Conservation (phyloP, 1,140 invertebrate species). For the Bombus soroeensis region DNA sequence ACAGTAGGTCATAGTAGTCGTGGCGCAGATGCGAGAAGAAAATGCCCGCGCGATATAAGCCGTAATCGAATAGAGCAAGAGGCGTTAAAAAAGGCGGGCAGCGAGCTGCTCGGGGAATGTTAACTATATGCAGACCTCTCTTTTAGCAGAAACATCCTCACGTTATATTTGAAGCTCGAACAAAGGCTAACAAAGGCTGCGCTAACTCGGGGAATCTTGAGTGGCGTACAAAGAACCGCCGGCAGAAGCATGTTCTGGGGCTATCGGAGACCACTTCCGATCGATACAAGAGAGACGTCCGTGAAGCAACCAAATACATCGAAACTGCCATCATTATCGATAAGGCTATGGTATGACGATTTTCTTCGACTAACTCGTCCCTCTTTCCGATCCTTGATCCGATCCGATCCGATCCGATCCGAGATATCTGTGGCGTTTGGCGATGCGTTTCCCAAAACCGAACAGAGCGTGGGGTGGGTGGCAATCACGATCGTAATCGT, state of each 20-base stretch:
- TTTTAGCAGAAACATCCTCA: constrained; percentile 97
- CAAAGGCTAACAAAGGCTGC: constrained; percentile 93
- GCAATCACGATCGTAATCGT: neutral
- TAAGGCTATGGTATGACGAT: constrained; percentile 91
- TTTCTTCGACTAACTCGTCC: neutral
- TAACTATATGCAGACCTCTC: constrained; percentile 84
- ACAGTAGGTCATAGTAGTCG: neutral
- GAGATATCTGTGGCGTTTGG: neutral
- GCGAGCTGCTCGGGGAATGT: constrained; percentile 42
- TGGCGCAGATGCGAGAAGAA: constrained; percentile 2
- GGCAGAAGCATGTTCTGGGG: constrained; percentile 86
- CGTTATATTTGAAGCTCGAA: constrained; percentile 96
- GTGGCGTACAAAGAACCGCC: constrained; percentile 86
- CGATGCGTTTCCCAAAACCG: neutral
- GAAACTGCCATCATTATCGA: constrained; percentile 96
- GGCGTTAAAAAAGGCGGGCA: constrained; percentile 9
- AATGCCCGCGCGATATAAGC: neutral
- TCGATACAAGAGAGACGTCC: constrained; percentile 89
- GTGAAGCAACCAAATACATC: constrained; percentile 95
- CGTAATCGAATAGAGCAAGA: neutral
- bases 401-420: no score
- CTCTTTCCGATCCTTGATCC: neutral
- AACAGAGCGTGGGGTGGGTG: neutral
- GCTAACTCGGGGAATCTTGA: constrained; percentile 91
- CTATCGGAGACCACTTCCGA: constrained; percentile 82